A percentile compares a stretch with the other conserved stretches of the same genome.
phyloP scores from a whole-genome alignment of 2,113 vertebrate genomes.

The Apteryx owenii region DNA sequence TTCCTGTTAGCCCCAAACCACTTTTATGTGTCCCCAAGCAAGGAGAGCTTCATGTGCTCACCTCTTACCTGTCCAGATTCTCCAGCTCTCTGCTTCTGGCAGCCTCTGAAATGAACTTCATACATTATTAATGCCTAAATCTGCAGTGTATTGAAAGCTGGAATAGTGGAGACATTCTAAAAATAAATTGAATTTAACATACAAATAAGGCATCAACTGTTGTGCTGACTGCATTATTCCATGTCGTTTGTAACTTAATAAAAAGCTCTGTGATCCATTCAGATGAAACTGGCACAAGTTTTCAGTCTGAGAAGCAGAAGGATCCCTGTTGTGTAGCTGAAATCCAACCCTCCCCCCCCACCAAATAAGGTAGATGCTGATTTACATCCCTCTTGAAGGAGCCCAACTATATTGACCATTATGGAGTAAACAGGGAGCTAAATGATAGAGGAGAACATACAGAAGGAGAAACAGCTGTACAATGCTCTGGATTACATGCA shows the following conservation, averaged over 20 bases:
- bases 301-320: background rate
- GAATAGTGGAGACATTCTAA: background rate
- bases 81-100: background rate
- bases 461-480: background rate
- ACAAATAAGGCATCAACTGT: background rate
- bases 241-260: conserved; percentile 2
- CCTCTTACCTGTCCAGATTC: background rate
- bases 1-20: background rate
- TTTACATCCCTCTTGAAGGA: background rate
- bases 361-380: background rate
- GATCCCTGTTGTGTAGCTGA: background rate
- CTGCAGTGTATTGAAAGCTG: background rate
- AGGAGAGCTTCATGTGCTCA: background rate
- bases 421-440: background rate
- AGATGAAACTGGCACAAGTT: background rate
- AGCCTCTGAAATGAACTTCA: background rate
- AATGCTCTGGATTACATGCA: background rate
- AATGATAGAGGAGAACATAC: background rate
- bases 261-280: background rate
- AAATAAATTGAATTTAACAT: background rate
- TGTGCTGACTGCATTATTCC: background rate
- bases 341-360: background rate
- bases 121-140: background rate
- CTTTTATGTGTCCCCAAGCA: background rate
- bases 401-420: background rate